phyloP scores from a whole-genome alignment of 2,888 invertebrate species.

The Xestia xanthographa region DNA sequence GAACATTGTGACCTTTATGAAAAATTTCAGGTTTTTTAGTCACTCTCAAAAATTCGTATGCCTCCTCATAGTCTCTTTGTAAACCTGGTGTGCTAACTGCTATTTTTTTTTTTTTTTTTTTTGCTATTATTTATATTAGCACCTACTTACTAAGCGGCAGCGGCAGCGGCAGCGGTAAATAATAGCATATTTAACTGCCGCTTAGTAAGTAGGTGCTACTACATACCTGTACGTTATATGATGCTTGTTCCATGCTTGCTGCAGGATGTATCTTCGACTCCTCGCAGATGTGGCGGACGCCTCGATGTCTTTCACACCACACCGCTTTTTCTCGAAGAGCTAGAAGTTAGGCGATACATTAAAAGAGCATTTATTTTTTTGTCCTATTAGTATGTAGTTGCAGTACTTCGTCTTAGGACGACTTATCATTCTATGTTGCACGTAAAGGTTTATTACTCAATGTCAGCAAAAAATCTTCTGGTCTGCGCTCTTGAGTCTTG shows the following conservation, averaged over 20 bases:
- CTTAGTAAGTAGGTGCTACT: not conserved
- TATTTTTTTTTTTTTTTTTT: no score
- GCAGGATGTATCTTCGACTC: conserved; percentile 91
- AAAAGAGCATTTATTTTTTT: not conserved
- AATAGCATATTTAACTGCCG: no score
- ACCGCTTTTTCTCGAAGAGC: conserved; percentile 92
- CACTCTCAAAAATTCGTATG: no score
- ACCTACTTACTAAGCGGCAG: no score
- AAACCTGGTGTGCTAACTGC: no score
- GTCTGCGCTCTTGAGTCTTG: not conserved
- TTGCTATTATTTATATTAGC: no score
- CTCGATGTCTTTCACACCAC: conserved; percentile 93
- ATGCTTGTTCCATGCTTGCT: conserved; percentile 93
- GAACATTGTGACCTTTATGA: no score
- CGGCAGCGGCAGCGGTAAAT: no score
- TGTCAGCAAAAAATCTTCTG: not conserved
- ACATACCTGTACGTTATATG: conserved; percentile 92
- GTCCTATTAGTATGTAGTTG: no score
- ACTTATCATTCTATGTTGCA: not conserved
- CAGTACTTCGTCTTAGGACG: no score
- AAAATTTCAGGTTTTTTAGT: no score
- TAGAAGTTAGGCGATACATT: conserved; percentile 72
- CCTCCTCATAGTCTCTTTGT: no score
- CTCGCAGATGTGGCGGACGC: conserved; percentile 71
- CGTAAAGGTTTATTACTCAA: not conserved